Evolutionary conservation across 2,113 vertebrate species (phyloP).

Genomic region (Haplochromis vanheusdeni): DNA sequence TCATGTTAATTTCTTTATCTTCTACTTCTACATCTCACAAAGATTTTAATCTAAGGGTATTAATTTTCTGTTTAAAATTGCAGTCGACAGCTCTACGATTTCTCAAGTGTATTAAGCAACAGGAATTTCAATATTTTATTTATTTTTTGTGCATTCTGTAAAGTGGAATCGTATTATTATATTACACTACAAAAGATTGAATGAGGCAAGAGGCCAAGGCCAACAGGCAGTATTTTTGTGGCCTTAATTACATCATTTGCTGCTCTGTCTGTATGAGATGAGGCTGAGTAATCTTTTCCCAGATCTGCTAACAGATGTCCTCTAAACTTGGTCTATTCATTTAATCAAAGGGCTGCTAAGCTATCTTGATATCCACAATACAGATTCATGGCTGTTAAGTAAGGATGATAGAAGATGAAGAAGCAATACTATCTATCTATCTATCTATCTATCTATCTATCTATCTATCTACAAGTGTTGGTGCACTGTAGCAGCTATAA

Average conservation of each 20-base stretch:
- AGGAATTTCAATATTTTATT: not conserved
- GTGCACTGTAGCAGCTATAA: not conserved
- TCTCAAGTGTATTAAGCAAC: not conserved
- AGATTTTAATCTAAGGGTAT: not conserved
- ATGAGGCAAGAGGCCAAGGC: conserved; percentile 21
- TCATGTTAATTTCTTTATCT: not conserved
- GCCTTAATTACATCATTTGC: conserved; percentile 58
- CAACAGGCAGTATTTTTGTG: conserved; percentile 37
- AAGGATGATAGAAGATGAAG: conserved; percentile 3
- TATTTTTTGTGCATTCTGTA: not conserved
- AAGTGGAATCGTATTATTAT: not conserved
- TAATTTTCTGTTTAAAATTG: not conserved
- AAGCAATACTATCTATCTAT: not conserved
- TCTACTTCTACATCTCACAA: not conserved
- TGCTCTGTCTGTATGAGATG: conserved; percentile 43
- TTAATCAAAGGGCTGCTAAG: conserved; percentile 73
- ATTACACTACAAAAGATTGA: not conserved
- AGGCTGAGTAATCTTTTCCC: conserved; percentile 61
- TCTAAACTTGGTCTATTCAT: conserved; percentile 54
- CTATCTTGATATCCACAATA: conserved; percentile 45
- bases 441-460: not conserved
- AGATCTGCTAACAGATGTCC: conserved; percentile 71
- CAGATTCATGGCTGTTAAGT: conserved; percentile 22
- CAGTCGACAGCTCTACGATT: not conserved
- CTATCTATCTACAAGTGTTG: not conserved